phyloP scores from a whole-genome alignment of 2,797 vertebrate species.

The Myotis vivesi region DNA sequence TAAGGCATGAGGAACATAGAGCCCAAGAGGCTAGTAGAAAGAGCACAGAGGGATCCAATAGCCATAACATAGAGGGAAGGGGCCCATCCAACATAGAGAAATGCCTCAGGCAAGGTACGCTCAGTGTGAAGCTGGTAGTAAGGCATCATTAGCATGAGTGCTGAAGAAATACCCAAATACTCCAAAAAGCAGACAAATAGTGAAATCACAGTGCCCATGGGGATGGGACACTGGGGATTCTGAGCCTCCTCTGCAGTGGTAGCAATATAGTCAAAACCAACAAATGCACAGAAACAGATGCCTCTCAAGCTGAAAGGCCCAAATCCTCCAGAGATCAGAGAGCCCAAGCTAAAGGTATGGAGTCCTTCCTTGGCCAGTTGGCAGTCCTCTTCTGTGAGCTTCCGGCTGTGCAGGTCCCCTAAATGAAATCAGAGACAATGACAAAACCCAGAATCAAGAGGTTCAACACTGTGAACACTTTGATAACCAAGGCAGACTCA shows the following conservation, averaged over 20 bases:
- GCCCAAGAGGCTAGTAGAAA: conserved; percentile 95
- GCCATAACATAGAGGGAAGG: conserved; percentile 93
- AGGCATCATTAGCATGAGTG: conserved; percentile 97
- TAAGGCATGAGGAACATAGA: conserved; percentile 99
- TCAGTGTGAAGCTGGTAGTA: conserved; percentile 90
- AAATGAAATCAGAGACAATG: conserved; percentile 93
- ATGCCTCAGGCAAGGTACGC: conserved; percentile 94
- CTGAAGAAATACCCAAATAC: conserved; percentile 95
- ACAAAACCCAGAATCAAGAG: conserved; percentile 93
- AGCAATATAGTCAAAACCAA: conserved; percentile 98
- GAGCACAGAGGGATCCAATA: conserved; percentile 94
- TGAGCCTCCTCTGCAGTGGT: conserved; percentile 97
- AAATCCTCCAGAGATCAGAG: conserved; percentile 91
- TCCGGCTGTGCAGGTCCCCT: conserved; percentile 93
- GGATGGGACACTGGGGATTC: conserved; percentile 95
- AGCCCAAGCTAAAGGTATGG: conserved; percentile 63
- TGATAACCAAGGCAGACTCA: conserved; percentile 95
- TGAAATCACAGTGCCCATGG: conserved; percentile 93
- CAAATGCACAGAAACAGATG: conserved; percentile 97
- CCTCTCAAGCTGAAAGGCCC: conserved; percentile 92
- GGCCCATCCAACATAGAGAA: conserved; percentile 90
- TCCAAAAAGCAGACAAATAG: conserved; percentile 95
- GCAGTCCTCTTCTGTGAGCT: conserved; percentile 85
- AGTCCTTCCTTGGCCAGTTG: background rate
- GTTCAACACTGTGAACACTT: conserved; percentile 95